These are phyloP conservation scores for Tokudaia tokunoshimensis DNA, from an alignment of 2,797 vertebrate genomes.

Conservation along the genomic window DNA sequence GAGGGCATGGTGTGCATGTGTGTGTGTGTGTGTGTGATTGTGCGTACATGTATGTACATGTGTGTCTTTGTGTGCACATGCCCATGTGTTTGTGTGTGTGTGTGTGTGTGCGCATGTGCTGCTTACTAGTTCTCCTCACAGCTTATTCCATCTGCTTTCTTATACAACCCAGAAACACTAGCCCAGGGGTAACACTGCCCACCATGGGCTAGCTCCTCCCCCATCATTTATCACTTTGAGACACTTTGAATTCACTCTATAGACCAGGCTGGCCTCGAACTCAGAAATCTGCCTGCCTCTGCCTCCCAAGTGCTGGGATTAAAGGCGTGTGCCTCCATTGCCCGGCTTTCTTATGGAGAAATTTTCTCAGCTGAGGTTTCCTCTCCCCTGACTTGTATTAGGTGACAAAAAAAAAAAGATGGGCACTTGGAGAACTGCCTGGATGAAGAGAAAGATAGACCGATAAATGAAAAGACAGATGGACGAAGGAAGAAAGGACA, in stretches of 20 bases:
- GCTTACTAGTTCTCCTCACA: neutral
- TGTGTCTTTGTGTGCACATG: accelerated
- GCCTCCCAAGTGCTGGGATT: too few species aligned
- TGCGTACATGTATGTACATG: neutral
- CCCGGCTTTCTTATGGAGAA: neutral
- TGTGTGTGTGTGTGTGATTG: neutral
- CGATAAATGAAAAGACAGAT: neutral
- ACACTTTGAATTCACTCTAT: too few species aligned
- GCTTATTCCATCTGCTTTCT: neutral
- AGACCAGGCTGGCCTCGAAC: neutral
- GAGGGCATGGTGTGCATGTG: neutral
- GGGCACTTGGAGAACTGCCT: neutral
- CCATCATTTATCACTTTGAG: too few species aligned
- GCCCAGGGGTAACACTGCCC: neutral
- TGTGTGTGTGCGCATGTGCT: neutral
- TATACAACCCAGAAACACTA: neutral
- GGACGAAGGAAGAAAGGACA: neutral
- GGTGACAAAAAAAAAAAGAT: neutral
- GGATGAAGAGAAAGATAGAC: neutral
- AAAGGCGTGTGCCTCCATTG: too few species aligned
- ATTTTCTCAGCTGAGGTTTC: neutral
- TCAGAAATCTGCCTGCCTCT: too few species aligned
- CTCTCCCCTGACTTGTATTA: neutral
- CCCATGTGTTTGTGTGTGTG: accelerated
- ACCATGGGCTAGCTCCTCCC: neutral